Percentiles rank a stretch among this genome's conserved stretches.
Evolutionary conservation across 2,888 invertebrate species (phyloP).

Genomic region (Agrypnus murinus): DNA sequence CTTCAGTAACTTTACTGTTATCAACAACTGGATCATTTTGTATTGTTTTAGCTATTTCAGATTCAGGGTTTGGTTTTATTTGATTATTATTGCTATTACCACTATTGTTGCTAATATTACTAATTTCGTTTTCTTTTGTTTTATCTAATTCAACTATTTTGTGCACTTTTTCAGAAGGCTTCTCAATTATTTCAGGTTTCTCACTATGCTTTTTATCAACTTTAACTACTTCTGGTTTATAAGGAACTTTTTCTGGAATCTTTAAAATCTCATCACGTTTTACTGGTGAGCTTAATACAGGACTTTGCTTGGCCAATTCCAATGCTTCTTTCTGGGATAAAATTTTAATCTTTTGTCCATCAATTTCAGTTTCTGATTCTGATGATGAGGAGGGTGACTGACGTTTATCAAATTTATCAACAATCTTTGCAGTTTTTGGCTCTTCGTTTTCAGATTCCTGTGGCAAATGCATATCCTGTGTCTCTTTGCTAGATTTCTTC

Average conservation of each 20-base stretch:
- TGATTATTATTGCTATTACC: neutral
- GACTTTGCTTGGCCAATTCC: constrained; percentile 60
- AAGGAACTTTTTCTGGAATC: constrained; percentile 21
- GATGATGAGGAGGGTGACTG: constrained; percentile 66
- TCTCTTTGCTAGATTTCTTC: constrained; percentile 27
- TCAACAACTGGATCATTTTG: neutral
- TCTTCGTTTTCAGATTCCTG: constrained; percentile 20
- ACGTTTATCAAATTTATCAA: constrained; percentile 52
- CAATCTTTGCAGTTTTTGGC: constrained; percentile 18
- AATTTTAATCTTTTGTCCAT: constrained; percentile 70
- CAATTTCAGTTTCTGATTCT: constrained; percentile 71
- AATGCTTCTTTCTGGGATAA: constrained; percentile 69
- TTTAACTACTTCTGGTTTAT: constrained; percentile 25
- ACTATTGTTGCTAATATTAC: neutral
- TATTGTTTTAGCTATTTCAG: neutral
- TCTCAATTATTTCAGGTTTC: constrained; percentile 24
- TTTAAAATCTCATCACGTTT: constrained; percentile 50
- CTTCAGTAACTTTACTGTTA: constrained; percentile 17
- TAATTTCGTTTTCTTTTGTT: constrained; percentile 10
- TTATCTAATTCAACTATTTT: constrained; percentile 13
- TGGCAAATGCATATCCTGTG: constrained; percentile 25
- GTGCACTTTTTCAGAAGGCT: constrained; percentile 2
- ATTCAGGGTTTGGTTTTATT: neutral
- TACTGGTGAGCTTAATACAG: constrained; percentile 47
- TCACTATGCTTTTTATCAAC: constrained; percentile 26